Conservation (phyloP, 2,797 vertebrate species). For the Coracias cyanogaster region DNA sequence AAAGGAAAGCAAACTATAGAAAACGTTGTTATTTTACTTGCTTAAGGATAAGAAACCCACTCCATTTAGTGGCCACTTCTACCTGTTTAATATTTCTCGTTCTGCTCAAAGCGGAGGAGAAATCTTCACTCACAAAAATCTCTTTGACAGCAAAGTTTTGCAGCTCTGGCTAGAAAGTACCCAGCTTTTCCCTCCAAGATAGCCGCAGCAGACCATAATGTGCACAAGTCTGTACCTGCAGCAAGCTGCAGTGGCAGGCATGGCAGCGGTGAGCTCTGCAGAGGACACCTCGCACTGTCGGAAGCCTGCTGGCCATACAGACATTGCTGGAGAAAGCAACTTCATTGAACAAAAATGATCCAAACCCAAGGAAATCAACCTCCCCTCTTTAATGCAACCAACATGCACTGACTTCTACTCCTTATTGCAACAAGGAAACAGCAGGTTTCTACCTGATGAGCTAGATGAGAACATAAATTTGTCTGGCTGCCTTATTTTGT, state of each 20-base stretch:
- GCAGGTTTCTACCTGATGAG: background rate
- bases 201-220: background rate
- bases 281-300: background rate
- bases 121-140: background rate
- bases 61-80: background rate
- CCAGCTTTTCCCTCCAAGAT: background rate
- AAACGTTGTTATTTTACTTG: background rate
- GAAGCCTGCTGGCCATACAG: fast-evolving
- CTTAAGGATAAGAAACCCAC: background rate
- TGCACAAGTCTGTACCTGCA: background rate
- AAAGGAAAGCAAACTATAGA: background rate
- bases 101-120: background rate
- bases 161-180: conserved; percentile 51
- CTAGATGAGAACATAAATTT: background rate
- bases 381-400: background rate
- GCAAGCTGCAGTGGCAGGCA: background rate
- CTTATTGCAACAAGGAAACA: background rate
- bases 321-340: background rate
- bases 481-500: background rate
- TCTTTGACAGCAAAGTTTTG: background rate
- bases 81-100: background rate
- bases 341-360: background rate
- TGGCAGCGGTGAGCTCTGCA: background rate
- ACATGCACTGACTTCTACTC: background rate
- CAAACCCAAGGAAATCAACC: background rate